A percentile compares a stretch with the other conserved stretches of the same genome.
These are phyloP conservation scores for Strongylocentrotus purpuratus DNA, from an alignment of 35 echinoderm and acorn worm species.

Conservation along the genomic window DNA sequence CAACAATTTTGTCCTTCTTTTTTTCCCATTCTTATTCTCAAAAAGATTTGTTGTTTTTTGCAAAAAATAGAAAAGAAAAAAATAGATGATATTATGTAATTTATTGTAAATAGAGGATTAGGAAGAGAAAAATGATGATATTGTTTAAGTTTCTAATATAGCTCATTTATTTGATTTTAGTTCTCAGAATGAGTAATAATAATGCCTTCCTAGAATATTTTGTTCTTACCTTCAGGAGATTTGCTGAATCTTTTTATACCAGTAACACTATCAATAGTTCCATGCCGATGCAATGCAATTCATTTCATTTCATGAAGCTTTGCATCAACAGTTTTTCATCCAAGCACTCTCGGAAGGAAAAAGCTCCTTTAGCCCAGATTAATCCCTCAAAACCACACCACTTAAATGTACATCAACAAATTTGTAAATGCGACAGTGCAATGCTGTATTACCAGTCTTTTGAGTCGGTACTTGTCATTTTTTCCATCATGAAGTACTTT, in stretches of 20 bases:
- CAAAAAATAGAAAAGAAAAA: too few relatives aligned
- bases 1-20: neutral
- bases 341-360: neutral
- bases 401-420: neutral
- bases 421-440: too few relatives aligned
- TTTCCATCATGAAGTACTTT: too few relatives aligned
- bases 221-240: neutral
- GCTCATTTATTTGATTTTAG: neutral
- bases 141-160: too few relatives aligned
- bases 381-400: neutral
- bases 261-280: neutral
- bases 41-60: too few relatives aligned
- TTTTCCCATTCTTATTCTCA: too few relatives aligned
- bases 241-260: neutral
- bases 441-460: too few relatives aligned
- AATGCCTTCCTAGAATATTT: neutral
- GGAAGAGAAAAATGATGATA: too few relatives aligned
- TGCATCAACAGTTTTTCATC: neutral
- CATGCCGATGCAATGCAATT: neutral
- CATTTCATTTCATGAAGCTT: neutral
- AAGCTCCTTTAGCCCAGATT: neutral
- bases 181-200: neutral
- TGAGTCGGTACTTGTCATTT: too few relatives aligned
- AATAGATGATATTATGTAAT: too few relatives aligned
- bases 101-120: too few relatives aligned